Evolutionary conservation across 2,888 invertebrate species (phyloP).

Genomic region (Drosophila meridiana): DNA sequence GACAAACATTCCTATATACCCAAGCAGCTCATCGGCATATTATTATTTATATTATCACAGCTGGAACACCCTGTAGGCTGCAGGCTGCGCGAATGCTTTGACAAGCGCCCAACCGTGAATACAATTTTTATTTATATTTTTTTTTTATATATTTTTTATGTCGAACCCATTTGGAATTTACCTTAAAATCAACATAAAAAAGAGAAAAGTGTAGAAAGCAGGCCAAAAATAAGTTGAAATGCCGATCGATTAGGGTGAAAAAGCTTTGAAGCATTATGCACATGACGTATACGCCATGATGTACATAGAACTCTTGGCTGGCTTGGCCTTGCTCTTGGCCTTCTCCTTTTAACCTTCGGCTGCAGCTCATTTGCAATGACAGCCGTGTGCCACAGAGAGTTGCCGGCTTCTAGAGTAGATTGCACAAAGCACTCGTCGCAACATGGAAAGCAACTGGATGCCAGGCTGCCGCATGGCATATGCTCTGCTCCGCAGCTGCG

Average conservation of each 20-base stretch:
- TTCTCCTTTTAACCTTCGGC: neutral
- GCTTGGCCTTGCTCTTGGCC: constrained; percentile 5
- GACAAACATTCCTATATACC: neutral
- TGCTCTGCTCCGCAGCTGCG: constrained; percentile 19
- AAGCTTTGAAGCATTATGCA: constrained; percentile 12
- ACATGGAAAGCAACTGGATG: constrained; percentile 13
- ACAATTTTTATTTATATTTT: constrained; percentile 18
- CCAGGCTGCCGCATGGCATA: constrained; percentile 26
- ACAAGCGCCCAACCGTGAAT: constrained; percentile 18
- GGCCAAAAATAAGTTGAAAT: constrained; percentile 11
- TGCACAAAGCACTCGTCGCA: constrained; percentile 19
- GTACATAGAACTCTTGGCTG: constrained; percentile 9
- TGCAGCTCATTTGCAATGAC: constrained; percentile 11
- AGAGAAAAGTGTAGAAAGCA: neutral
- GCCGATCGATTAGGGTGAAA: constrained; percentile 13
- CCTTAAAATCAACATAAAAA: constrained; percentile 26
- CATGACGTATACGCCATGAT: constrained; percentile 31
- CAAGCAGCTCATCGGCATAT: neutral
- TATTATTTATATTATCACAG: neutral
- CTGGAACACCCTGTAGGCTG: constrained; percentile 11
- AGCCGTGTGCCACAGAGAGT: constrained; percentile 21
- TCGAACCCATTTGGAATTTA: constrained; percentile 18
- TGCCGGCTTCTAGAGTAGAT: constrained; percentile 7
- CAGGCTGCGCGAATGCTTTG: neutral
- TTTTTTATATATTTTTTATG: neutral